A percentile compares a stretch with the other conserved stretches of the same genome.
Evolutionary conservation across 2,888 invertebrate species (phyloP).

Genomic region (Eumacrocentrus americanus): DNA sequence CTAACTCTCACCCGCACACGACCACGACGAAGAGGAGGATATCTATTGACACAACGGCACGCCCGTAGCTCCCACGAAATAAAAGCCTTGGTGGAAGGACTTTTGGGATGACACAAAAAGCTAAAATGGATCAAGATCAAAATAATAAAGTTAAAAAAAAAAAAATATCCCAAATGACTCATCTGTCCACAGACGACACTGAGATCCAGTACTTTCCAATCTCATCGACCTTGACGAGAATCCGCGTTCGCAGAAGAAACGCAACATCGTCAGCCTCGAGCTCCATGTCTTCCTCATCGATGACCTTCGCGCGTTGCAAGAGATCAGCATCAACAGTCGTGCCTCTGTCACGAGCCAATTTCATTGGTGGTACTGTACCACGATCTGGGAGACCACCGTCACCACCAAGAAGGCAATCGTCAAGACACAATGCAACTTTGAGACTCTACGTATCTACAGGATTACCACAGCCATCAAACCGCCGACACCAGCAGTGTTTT

Average conservation of each 20-base stretch:
- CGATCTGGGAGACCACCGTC: conserved; percentile 65
- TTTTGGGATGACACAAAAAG: conserved; percentile 32
- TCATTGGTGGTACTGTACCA: conserved; percentile 13
- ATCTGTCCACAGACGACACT: conserved; percentile 74
- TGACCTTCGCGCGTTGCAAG: conserved; percentile 68
- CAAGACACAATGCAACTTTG: conserved; percentile 74
- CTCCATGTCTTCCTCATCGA: conserved; percentile 57
- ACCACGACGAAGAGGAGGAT: conserved; percentile 43
- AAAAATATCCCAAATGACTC: conserved; percentile 38
- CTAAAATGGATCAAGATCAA: no score
- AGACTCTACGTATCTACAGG: conserved; percentile 66
- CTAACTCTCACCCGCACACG: conserved; percentile 40
- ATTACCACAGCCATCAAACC: conserved; percentile 54
- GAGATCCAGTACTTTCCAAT: conserved; percentile 84
- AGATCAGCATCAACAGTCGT: conserved; percentile 60
- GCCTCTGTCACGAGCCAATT: conserved; percentile 19
- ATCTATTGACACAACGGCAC: conserved; percentile 23
- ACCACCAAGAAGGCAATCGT: conserved; percentile 78
- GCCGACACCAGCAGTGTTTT: conserved; percentile 65
- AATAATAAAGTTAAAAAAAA: no score
- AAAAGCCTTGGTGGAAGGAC: conserved; percentile 49
- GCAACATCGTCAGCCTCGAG: conserved; percentile 57
- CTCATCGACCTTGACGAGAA: conserved; percentile 80
- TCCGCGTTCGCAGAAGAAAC: conserved; percentile 75
- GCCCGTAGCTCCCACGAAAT: conserved; percentile 24